These are phyloP conservation scores for Helicoverpa armigera DNA, from an alignment of 1,140 invertebrate genomes.

Conservation along the genomic window DNA sequence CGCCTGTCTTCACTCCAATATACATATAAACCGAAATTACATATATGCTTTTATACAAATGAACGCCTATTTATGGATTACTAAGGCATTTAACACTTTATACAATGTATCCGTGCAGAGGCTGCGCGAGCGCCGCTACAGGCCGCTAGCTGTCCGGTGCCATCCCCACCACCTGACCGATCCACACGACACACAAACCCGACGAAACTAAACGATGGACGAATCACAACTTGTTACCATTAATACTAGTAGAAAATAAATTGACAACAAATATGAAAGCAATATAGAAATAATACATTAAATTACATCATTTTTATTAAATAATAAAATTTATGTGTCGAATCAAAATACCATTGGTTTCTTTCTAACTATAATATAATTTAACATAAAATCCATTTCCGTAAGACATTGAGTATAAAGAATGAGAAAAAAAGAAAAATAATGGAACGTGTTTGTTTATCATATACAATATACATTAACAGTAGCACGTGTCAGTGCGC, in stretches of 20 bases:
- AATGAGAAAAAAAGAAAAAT: slow-evolving; percentile 11
- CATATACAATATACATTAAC: background rate
- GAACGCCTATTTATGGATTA: slow-evolving; percentile 11
- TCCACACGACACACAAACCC: background rate
- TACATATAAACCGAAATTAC: slow-evolving; percentile 63
- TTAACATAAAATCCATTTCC: slow-evolving; percentile 30
- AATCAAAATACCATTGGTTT: slow-evolving; percentile 18
- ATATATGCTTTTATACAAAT: slow-evolving; percentile 41
- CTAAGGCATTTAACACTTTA: slow-evolving; percentile 59
- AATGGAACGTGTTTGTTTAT: background rate
- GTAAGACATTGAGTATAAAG: slow-evolving; percentile 23
- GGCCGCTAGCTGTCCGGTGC: background rate
- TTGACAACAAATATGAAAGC: slow-evolving; percentile 20
- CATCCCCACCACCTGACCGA: background rate
- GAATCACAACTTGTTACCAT: background rate
- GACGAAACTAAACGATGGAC: background rate
- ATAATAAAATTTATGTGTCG: slow-evolving; percentile 18
- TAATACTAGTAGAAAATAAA: slow-evolving; percentile 15
- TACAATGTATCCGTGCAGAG: slow-evolving; percentile 46
- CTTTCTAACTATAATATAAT: slow-evolving; percentile 34
- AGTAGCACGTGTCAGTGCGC: background rate
- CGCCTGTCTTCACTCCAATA: slow-evolving; percentile 63
- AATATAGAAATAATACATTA: slow-evolving; percentile 32
- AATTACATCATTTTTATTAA: slow-evolving; percentile 32
- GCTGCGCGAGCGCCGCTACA: slow-evolving; percentile 32